Base-by-base conservation (phyloP, 2,888 invertebrate genomes). In the Xanthorhoe spadicearia region DNA sequence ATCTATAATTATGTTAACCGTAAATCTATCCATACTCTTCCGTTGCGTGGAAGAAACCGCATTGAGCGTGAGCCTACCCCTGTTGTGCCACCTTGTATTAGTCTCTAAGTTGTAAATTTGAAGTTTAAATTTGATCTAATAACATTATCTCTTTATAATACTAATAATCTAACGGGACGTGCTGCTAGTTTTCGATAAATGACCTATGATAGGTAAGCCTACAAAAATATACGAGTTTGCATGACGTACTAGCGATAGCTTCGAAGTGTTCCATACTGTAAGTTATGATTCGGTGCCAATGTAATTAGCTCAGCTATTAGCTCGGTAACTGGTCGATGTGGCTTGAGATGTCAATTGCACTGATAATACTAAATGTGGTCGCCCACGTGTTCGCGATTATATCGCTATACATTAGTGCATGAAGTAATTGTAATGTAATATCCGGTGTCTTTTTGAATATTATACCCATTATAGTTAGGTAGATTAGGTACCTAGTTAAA, bases 301-400 rank as follows among this genome's bases (percentile, higher is more conserved):
- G 57, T 71, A 73, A 74, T 76, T 69, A 72, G 74, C 69, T 64
- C 66, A 68, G 71, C 70, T 73, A 72, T 66, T 65, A 58, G 63
- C 64, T 64, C 61, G 72, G 55, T 67, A 69, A 65, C 66, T 73
- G 74, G 70, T 74, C 69, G 64, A 68, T 58, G 65, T 67, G 64
- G 68, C 74, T 73, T 78, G 74, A 79, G 77, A 78, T 76, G 77
- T 82, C 80, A 79, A 73, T 76, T 71, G 68, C 69, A 66, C 70
- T 64, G 73, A 75, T 75, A 77, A 70, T 63, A 60, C 60, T 64
- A 61, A 61, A 60, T 55, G 54, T 59, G 52, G 48, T 50, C 64
- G 64, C 61, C 69, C 70, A 72, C 70, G 70, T 72, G 70, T 56
- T 62, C 55, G 59, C 49, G 49, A 62, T 66, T 49, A 57, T 61